Evolutionary conservation across 2,113 vertebrate species (phyloP).

Genomic region (Gasterosteus nipponicus): DNA sequence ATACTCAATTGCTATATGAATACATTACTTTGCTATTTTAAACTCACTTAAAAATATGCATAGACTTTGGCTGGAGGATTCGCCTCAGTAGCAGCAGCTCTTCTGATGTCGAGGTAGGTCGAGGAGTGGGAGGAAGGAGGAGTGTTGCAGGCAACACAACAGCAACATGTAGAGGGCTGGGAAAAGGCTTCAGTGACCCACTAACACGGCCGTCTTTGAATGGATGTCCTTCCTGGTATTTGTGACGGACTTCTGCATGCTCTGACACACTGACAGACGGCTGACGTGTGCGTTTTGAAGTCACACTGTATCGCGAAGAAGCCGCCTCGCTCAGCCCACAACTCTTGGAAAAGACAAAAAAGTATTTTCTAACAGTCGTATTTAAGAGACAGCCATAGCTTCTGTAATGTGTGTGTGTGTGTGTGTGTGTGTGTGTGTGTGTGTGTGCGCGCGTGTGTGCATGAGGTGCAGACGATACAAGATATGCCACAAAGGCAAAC

Average conservation of each 20-base stretch:
- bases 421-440: not conserved
- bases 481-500: slow-evolving; percentile 57
- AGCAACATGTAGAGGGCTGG: too few relatives aligned
- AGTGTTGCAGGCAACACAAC: not conserved
- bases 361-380: slow-evolving; percentile 31
- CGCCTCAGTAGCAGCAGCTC: slow-evolving; percentile 26
- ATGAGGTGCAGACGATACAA: slow-evolving; percentile 40
- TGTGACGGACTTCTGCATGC: not conserved
- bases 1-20: not conserved
- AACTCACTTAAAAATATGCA: not conserved
- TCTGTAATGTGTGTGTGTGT: slow-evolving; percentile 6
- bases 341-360: slow-evolving; percentile 10
- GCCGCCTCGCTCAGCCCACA: slow-evolving; percentile 15
- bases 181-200: not conserved
- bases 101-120: slow-evolving; percentile 36
- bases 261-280: slow-evolving; percentile 43
- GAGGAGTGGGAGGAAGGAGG: slow-evolving; percentile 6
- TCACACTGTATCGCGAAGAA: slow-evolving; percentile 37
- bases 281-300: slow-evolving; percentile 43
- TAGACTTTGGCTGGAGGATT: slow-evolving; percentile 8
- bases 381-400: slow-evolving; percentile 32
- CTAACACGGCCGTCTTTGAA: not conserved
- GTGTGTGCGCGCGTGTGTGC: not conserved
- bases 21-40: not conserved
- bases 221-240: not conserved